Conservation (phyloP, 2,888 invertebrate genomes). For the Gymnosoma rotundatum region DNA sequence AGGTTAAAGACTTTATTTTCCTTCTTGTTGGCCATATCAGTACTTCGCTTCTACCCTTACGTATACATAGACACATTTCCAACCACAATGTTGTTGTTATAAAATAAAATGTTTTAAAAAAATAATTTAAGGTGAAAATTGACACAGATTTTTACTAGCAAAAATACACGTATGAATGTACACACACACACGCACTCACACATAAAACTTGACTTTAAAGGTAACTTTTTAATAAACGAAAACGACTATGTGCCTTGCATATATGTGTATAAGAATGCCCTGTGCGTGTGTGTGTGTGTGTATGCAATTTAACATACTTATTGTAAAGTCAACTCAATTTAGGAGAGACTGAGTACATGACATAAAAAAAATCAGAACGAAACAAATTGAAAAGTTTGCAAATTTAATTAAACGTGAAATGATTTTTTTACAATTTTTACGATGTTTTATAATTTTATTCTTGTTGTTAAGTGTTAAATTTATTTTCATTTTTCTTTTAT, state of each 20-base stretch:
- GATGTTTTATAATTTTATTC: constrained; percentile 45
- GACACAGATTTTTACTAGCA: neutral
- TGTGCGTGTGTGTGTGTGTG: neutral
- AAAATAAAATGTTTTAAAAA: constrained; percentile 41
- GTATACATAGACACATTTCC: neutral
- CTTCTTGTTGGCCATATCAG: neutral
- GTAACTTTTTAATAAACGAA: neutral
- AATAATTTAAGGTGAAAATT: constrained; percentile 36
- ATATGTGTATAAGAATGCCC: neutral
- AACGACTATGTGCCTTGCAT: no score
- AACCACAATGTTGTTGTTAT: constrained; percentile 24
- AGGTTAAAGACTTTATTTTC: constrained; percentile 13
- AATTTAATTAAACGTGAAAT: constrained; percentile 71
- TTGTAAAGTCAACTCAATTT: constrained; percentile 51
- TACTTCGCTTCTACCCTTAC: neutral
- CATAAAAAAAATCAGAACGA: constrained; percentile 26
- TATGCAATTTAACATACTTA: constrained; percentile 4
- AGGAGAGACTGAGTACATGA: constrained; percentile 19
- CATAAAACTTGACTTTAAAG: constrained; percentile 12
- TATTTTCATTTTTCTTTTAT: neutral
- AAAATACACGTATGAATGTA: no score
- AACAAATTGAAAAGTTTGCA: constrained; percentile 66
- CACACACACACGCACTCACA: neutral
- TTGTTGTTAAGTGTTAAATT: constrained; percentile 28
- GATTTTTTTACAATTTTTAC: constrained; percentile 47